These are phyloP conservation scores for Autographa gamma DNA, from an alignment of 2,888 invertebrate species.

Conservation along the genomic window DNA sequence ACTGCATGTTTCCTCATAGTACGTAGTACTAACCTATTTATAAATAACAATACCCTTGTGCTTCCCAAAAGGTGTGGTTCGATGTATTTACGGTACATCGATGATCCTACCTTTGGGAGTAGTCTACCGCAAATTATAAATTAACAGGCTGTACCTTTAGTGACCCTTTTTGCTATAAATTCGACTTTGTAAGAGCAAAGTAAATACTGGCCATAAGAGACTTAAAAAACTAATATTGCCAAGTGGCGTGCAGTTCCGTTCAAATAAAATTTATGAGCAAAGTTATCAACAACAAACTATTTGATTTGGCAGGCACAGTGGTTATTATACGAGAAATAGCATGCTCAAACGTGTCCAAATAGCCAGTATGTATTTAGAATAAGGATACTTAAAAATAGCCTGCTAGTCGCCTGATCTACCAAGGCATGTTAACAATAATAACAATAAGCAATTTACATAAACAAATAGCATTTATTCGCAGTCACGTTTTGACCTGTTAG, in stretches of 20 bases:
- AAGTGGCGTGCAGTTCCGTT: not conserved
- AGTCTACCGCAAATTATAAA: not conserved
- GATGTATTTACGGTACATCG: not conserved
- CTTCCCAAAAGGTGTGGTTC: not conserved
- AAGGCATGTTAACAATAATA: not conserved
- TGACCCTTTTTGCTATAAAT: not conserved
- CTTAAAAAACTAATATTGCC: not conserved
- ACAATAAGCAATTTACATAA: not conserved
- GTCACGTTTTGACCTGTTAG: not conserved
- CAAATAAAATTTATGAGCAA: not conserved
- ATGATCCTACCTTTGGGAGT: too few relatives aligned
- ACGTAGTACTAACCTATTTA: not conserved
- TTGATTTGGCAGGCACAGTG: not conserved
- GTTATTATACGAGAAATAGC: not conserved
- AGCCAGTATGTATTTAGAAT: too few relatives aligned
- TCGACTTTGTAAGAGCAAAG: not conserved
- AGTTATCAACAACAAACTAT: not conserved
- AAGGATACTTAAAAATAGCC: too few relatives aligned
- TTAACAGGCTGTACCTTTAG: not conserved
- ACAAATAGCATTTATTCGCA: not conserved
- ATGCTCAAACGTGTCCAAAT: too few relatives aligned
- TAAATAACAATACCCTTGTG: not conserved
- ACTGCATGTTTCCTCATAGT: not conserved
- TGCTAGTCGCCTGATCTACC: too few relatives aligned
- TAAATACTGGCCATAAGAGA: not conserved